Conservation (phyloP, 1,140 invertebrate genomes). For the Drosophila jambulina region DNA sequence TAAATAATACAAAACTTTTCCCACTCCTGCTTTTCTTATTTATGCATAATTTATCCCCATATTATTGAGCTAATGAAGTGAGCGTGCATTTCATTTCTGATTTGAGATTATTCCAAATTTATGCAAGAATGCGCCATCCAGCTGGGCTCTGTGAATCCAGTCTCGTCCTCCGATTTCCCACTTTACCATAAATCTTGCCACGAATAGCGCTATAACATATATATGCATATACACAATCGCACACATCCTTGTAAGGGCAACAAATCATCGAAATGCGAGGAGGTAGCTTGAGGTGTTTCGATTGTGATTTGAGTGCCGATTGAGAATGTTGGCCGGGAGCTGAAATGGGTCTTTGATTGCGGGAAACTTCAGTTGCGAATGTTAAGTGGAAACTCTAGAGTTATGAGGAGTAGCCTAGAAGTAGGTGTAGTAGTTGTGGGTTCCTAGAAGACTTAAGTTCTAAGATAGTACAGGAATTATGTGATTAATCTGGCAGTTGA, state of each 20-base stretch:
- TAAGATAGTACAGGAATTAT: too few relatives aligned
- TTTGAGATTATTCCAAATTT: constrained; percentile 68
- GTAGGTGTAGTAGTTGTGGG: not conserved
- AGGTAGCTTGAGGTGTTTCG: constrained; percentile 41
- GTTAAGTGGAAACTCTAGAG: constrained; percentile 1
- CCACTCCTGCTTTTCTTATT: constrained; percentile 1
- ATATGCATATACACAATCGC: constrained; percentile 26
- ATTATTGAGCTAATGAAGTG: constrained; percentile 80
- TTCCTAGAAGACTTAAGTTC: not conserved
- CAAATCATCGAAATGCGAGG: constrained; percentile 65
- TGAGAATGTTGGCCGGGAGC: constrained; percentile 31
- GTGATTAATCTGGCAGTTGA: fast-evolving
- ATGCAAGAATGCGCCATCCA: constrained; percentile 55
- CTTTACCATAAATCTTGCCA: constrained; percentile 67
- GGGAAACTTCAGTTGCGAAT: constrained; percentile 15
- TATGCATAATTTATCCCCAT: constrained; percentile 70
- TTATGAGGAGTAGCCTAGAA: not conserved
- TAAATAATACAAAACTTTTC: not conserved
- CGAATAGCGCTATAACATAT: constrained; percentile 33
- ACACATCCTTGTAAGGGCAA: constrained; percentile 52
- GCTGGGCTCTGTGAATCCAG: constrained; percentile 6
- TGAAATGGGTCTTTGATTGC: constrained; percentile 37
- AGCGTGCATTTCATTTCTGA: constrained; percentile 46
- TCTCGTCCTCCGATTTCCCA: constrained; percentile 7
- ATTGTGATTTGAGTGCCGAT: constrained; percentile 45